A percentile compares a stretch with the other conserved stretches of the same genome.
These are phyloP conservation scores for Ericerus pela DNA, from an alignment of 1,140 invertebrate species.

Conservation along the genomic window DNA sequence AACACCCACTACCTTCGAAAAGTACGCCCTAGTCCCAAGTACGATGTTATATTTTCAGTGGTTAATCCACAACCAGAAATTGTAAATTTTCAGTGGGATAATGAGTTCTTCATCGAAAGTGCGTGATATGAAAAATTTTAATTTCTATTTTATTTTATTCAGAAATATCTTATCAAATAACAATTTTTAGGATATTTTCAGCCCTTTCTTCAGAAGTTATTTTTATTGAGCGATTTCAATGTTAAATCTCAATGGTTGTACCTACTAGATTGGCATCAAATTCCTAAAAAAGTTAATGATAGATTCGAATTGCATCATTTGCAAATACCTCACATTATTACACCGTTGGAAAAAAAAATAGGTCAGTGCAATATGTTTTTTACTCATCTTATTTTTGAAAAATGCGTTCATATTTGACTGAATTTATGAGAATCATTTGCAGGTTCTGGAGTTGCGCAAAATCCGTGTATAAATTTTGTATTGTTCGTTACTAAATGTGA, in stretches of 20 bases:
- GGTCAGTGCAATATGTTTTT: slow-evolving; percentile 33
- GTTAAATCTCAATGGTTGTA: slow-evolving; percentile 79
- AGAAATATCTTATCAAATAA: slow-evolving; percentile 11
- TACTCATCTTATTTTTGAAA: slow-evolving; percentile 11
- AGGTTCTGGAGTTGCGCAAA: slow-evolving; percentile 57
- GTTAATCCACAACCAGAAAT: slow-evolving; percentile 60
- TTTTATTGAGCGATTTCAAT: slow-evolving; percentile 51
- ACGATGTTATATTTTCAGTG: slow-evolving; percentile 60
- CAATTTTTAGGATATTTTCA: slow-evolving; percentile 50
- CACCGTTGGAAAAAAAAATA: slow-evolving; percentile 69
- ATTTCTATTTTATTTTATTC: slow-evolving; percentile 3
- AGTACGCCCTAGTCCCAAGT: slow-evolving; percentile 39
- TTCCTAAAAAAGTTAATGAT: slow-evolving; percentile 32
- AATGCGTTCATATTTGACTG: slow-evolving; percentile 9
- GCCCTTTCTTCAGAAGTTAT: slow-evolving; percentile 51
- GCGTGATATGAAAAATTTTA: slow-evolving; percentile 17
- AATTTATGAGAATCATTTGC: slow-evolving; percentile 9
- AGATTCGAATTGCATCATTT: slow-evolving; percentile 44
- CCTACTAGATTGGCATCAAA: slow-evolving; percentile 56
- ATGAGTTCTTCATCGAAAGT: slow-evolving; percentile 43
- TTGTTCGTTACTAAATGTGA: slow-evolving; percentile 62
- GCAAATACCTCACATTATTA: slow-evolving; percentile 52
- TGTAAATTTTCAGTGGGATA: slow-evolving; percentile 49
- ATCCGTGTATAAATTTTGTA: slow-evolving; percentile 69
- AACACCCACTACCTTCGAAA: slow-evolving; percentile 19